A percentile compares a stretch with the other conserved stretches of the same genome.
phyloP scores from a whole-genome alignment of 2,113 vertebrate genomes.

The Prunella himalayana region DNA sequence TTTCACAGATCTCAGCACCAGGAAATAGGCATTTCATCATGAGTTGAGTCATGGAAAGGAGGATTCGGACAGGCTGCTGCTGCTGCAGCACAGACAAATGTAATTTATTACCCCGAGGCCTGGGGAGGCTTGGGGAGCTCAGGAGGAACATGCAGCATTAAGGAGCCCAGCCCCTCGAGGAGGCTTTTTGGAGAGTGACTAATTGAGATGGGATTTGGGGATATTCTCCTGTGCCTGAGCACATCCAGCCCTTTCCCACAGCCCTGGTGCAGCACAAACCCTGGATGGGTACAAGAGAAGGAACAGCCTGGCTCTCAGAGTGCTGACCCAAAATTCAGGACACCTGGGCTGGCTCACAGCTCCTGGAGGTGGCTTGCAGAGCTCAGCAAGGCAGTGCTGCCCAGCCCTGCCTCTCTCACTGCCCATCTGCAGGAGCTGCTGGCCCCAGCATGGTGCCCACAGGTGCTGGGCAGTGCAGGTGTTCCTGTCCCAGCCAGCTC shows the following conservation, averaged over 20 bases:
- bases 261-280: not conserved
- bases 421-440: not conserved
- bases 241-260: not conserved
- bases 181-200: conserved; percentile 36
- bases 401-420: not conserved
- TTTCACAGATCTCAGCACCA: conserved; percentile 48
- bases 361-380: not conserved
- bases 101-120: conserved; percentile 44
- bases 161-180: not conserved
- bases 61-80: conserved; percentile 5
- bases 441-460: not conserved
- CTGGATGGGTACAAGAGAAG: not conserved
- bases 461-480: not conserved
- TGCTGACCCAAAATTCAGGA: not conserved
- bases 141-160: not conserved
- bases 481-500: not conserved
- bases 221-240: not conserved
- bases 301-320: not conserved
- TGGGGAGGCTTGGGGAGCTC: conserved; percentile 26
- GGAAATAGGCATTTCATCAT: conserved; percentile 58
- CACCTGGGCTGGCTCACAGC: not conserved
- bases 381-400: not conserved
- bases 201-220: conserved; percentile 5
- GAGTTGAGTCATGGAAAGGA: not conserved
- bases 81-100: conserved; percentile 23